These are phyloP conservation scores for Brienomyrus brachyistius DNA, from an alignment of 2,113 vertebrate species.

Conservation along the genomic window DNA sequence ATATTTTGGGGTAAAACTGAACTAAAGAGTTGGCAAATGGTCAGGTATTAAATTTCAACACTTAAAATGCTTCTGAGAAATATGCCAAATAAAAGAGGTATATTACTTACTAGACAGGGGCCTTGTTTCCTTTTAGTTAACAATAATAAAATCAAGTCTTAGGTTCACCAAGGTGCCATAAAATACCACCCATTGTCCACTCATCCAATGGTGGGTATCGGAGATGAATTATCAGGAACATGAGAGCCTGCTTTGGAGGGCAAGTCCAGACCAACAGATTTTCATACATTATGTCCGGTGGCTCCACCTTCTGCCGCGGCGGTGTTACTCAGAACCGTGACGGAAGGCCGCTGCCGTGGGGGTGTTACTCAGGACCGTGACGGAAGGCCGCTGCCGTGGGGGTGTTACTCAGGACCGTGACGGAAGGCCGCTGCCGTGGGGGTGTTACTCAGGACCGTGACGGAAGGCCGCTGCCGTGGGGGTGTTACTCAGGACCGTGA, in stretches of 20 bases:
- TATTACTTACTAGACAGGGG: not conserved
- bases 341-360: no score
- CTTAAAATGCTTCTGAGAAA: not conserved
- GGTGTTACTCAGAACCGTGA: not conserved
- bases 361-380: no score
- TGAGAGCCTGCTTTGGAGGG: not conserved
- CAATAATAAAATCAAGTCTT: not conserved
- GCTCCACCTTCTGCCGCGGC: not conserved
- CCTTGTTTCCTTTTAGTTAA: not conserved
- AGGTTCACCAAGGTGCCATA: not conserved
- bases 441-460: no score
- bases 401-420: no score
- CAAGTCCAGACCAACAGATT: not conserved
- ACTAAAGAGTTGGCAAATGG: not conserved
- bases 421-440: no score
- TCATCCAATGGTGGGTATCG: not conserved
- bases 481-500: no score
- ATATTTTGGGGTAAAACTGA: not conserved
- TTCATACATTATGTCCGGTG: not conserved
- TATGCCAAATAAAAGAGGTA: not conserved
- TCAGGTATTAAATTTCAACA: not conserved
- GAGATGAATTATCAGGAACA: not conserved
- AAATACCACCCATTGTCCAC: not conserved
- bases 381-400: no score
- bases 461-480: no score